Evolutionary conservation across 1,140 invertebrate species (phyloP).

Genomic region (Pogonus chalceus): DNA sequence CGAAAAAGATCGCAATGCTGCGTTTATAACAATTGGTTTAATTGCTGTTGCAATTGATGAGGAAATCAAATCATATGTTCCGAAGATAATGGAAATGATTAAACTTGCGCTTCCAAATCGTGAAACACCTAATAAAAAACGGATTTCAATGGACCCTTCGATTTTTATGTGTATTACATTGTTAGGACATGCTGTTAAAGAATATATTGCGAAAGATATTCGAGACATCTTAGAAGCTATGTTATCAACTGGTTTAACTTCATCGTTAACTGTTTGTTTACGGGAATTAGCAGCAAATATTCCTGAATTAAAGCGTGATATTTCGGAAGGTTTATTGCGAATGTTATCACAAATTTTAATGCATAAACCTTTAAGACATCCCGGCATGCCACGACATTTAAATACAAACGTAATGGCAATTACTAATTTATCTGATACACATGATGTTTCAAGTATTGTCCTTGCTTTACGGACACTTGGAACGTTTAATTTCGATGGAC

Average conservation of each 20-base stretch:
- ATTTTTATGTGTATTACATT: constrained; percentile 94
- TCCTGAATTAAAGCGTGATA: constrained; percentile 76
- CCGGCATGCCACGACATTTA: constrained; percentile 55
- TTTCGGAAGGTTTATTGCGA: constrained; percentile 83
- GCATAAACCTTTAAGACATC: constrained; percentile 72
- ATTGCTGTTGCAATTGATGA: constrained; percentile 82
- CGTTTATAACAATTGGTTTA: constrained; percentile 84
- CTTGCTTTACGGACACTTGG: constrained; percentile 89
- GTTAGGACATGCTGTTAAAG: constrained; percentile 74
- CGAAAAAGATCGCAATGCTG: constrained; percentile 73
- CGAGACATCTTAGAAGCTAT: constrained; percentile 81
- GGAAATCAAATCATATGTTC: constrained; percentile 69
- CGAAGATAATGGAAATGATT: constrained; percentile 80
- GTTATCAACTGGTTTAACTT: constrained; percentile 83
- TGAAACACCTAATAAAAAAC: constrained; percentile 60
- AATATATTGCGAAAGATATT: constrained; percentile 63
- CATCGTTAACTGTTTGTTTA: constrained; percentile 81
- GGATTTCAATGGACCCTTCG: constrained; percentile 68
- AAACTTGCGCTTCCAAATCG: constrained; percentile 70
- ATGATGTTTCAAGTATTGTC: constrained; percentile 76
- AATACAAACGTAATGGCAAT: constrained; percentile 33
- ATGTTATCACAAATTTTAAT: constrained; percentile 83
- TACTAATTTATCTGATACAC: constrained; percentile 37
- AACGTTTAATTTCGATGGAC: constrained; percentile 93
- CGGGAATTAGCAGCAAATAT: constrained; percentile 82